Evolutionary conservation across 1,140 invertebrate genomes (phyloP).

Genomic region (Bathynomus jamesi): DNA sequence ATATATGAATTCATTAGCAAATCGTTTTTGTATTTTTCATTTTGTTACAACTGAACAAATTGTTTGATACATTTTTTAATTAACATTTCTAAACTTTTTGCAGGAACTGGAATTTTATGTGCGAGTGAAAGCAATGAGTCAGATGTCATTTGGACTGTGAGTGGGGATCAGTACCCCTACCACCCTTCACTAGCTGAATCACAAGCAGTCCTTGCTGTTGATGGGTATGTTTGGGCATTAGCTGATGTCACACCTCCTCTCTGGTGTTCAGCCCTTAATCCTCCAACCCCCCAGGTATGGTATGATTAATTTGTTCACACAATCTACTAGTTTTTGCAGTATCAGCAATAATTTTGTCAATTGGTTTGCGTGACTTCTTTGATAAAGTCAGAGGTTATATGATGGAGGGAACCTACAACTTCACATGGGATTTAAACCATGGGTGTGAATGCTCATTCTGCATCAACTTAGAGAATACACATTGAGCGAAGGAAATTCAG

Average conservation of each 20-base stretch:
- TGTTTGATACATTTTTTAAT: slow-evolving; percentile 1
- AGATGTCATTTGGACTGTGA: slow-evolving; percentile 48
- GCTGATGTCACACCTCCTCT: slow-evolving; percentile 48
- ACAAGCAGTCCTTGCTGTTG: slow-evolving; percentile 65
- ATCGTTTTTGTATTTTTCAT: not conserved
- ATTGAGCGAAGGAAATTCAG: too few relatives aligned
- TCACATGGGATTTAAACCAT: too few relatives aligned
- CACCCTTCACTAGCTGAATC: slow-evolving; percentile 50
- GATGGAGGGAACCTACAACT: too few relatives aligned
- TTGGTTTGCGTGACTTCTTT: too few relatives aligned
- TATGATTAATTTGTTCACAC: not conserved
- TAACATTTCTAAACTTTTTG: too few relatives aligned
- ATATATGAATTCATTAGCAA: too few relatives aligned
- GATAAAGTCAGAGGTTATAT: too few relatives aligned
- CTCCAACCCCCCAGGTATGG: slow-evolving; percentile 24
- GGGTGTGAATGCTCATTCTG: too few relatives aligned
- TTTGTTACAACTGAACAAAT: slow-evolving; percentile 2
- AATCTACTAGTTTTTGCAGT: not conserved
- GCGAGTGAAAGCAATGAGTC: slow-evolving; percentile 44
- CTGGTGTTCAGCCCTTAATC: slow-evolving; percentile 40
- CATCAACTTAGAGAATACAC: too few relatives aligned
- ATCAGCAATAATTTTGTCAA: too few relatives aligned
- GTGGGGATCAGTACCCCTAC: slow-evolving; percentile 47
- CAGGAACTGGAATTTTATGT: slow-evolving; percentile 46
- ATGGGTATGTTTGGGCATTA: slow-evolving; percentile 76